These are phyloP conservation scores for Brienomyrus longianalis DNA, from an alignment of 2,113 vertebrate species.

Conservation along the genomic window DNA sequence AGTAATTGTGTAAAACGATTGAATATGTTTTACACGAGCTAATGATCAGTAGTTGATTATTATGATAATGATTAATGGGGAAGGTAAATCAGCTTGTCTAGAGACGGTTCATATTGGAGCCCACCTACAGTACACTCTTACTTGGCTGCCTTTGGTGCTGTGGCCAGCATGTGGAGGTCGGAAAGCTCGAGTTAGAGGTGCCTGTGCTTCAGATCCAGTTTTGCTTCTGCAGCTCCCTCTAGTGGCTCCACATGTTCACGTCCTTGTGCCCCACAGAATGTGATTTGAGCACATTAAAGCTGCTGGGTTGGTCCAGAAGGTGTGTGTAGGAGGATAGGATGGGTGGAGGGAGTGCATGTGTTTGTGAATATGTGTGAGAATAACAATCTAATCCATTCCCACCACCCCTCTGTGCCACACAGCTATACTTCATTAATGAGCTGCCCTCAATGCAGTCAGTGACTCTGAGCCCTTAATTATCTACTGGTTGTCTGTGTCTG, in stretches of 20 bases:
- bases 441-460: not conserved
- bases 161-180: not conserved
- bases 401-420: not conserved
- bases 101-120: not conserved
- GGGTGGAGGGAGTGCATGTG: not conserved
- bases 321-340: not conserved
- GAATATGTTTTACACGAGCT: not conserved
- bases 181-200: not conserved
- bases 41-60: not conserved
- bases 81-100: not conserved
- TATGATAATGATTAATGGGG: not conserved
- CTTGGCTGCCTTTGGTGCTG: not conserved
- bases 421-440: not conserved
- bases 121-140: not conserved
- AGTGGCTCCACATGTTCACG: not conserved
- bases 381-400: not conserved
- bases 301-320: not conserved
- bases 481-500: not conserved
- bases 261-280: not conserved
- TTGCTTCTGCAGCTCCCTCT: not conserved
- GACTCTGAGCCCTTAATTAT: constrained; percentile 1
- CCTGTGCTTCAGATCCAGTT: not conserved
- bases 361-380: not conserved
- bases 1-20: not conserved
- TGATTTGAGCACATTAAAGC: not conserved